phyloP scores from a whole-genome alignment of 1,140 invertebrate species.

The Drosophila auraria region DNA sequence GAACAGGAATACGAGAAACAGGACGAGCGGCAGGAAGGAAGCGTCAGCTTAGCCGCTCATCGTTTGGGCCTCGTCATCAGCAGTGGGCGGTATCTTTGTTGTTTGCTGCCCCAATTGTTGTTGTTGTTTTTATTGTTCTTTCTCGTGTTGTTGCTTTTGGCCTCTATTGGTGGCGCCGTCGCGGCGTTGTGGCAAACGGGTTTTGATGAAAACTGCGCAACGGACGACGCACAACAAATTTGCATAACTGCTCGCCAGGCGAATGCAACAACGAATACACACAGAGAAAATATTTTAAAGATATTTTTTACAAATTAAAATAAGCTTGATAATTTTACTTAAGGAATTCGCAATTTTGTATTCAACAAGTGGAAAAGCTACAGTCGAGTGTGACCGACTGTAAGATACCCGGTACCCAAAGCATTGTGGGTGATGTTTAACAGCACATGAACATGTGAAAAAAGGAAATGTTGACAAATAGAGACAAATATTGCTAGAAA shows the following conservation, averaged over 20 bases:
- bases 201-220: slow-evolving; percentile 79
- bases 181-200: slow-evolving; percentile 55
- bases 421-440: too few relatives aligned
- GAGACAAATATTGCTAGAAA: too few relatives aligned
- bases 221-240: slow-evolving; percentile 68
- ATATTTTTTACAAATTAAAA: background rate
- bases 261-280: slow-evolving; percentile 27
- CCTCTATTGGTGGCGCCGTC: slow-evolving; percentile 46
- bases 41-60: slow-evolving; percentile 34
- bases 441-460: too few relatives aligned
- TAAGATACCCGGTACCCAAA: too few relatives aligned
- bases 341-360: too few relatives aligned
- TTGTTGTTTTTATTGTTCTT: slow-evolving; percentile 11
- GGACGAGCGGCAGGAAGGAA: slow-evolving; percentile 27
- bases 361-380: too few relatives aligned
- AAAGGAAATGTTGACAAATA: too few relatives aligned
- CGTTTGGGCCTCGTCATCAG: slow-evolving; percentile 34
- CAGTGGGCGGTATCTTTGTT: slow-evolving; percentile 28
- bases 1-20: slow-evolving; percentile 5
- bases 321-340: background rate
- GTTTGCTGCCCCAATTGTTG: slow-evolving; percentile 13
- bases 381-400: too few relatives aligned
- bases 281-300: background rate
- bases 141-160: slow-evolving; percentile 29
- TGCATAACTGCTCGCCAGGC: slow-evolving; percentile 74